Percentiles rank a stretch among this genome's conserved stretches.
phyloP scores from a whole-genome alignment of 2,113 vertebrate genomes.

The Fulica atra region DNA sequence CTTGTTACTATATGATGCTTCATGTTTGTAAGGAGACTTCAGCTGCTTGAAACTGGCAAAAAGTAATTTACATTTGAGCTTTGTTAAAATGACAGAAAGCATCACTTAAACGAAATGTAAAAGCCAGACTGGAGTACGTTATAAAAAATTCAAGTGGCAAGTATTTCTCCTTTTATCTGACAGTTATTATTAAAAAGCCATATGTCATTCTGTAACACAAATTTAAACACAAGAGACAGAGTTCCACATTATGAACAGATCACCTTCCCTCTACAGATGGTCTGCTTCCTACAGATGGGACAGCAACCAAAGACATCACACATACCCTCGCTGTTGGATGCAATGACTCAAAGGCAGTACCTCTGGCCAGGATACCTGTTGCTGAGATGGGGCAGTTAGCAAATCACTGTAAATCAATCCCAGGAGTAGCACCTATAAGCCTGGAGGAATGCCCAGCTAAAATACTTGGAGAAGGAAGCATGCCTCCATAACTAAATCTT shows the following conservation, averaged over 20 bases:
- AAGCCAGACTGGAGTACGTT: slow-evolving; percentile 49
- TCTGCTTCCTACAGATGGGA: background rate
- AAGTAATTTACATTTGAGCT: slow-evolving; percentile 75
- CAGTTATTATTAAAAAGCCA: slow-evolving; percentile 63
- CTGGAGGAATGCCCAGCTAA: background rate
- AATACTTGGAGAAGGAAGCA: background rate
- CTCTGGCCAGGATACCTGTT: background rate
- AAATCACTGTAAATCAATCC: background rate
- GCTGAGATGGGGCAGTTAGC: background rate
- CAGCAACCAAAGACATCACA: background rate
- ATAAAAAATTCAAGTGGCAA: slow-evolving; percentile 70
- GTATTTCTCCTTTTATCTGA: slow-evolving; percentile 72
- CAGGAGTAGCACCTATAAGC: background rate
- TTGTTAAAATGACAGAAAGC: slow-evolving; percentile 68
- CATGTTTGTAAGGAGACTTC: slow-evolving; percentile 60
- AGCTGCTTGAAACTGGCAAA: slow-evolving; percentile 72
- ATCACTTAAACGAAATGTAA: slow-evolving; percentile 70
- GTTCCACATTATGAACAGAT: background rate
- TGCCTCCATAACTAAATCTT: background rate
- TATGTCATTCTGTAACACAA: slow-evolving; percentile 39
- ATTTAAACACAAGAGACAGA: slow-evolving; percentile 40
- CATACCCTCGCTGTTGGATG: background rate
- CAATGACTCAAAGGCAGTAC: background rate
- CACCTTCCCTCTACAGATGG: background rate
- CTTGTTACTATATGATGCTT: slow-evolving; percentile 44